phyloP scores from a whole-genome alignment of 2,797 vertebrate genomes.

The Bradypus variegatus region DNA sequence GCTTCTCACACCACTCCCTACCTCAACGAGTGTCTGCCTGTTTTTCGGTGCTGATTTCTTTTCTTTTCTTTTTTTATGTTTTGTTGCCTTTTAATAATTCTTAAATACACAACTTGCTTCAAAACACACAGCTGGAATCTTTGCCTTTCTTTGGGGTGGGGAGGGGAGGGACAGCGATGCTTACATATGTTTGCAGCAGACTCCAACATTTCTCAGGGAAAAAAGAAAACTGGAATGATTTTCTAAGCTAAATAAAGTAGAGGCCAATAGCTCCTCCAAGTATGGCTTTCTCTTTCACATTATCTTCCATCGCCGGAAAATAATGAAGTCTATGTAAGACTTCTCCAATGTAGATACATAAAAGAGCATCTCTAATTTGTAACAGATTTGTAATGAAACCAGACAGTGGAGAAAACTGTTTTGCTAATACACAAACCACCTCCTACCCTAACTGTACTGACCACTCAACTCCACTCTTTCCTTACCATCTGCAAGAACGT shows the following conservation, averaged over 20 bases:
- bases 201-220: constrained; percentile 54
- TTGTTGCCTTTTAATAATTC: constrained; percentile 73
- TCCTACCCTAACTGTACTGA: not conserved
- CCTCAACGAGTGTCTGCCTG: too few relatives aligned
- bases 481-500: constrained; percentile 59
- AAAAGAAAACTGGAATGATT: constrained; percentile 4
- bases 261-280: constrained; percentile 55
- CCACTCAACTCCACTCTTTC: constrained; percentile 40
- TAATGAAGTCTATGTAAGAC: constrained; percentile 41
- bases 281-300: constrained; percentile 63
- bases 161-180: constrained; percentile 45
- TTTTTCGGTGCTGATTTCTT: too few relatives aligned
- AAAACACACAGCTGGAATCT: constrained; percentile 58
- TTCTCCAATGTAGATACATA: constrained; percentile 62
- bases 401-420: constrained; percentile 40
- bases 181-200: constrained; percentile 59
- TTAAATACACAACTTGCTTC: constrained; percentile 69
- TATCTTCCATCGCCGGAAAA: constrained; percentile 56
- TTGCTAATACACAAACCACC: constrained; percentile 29
- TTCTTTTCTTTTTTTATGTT: not conserved
- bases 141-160: constrained; percentile 29
- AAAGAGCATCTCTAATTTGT: constrained; percentile 53
- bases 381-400: constrained; percentile 60
- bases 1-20: too few relatives aligned
- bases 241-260: constrained; percentile 60